A percentile compares a stretch with the other conserved stretches of the same genome.
Conservation (phyloP, 2,113 vertebrate species). For the Condylura cristata region DNA sequence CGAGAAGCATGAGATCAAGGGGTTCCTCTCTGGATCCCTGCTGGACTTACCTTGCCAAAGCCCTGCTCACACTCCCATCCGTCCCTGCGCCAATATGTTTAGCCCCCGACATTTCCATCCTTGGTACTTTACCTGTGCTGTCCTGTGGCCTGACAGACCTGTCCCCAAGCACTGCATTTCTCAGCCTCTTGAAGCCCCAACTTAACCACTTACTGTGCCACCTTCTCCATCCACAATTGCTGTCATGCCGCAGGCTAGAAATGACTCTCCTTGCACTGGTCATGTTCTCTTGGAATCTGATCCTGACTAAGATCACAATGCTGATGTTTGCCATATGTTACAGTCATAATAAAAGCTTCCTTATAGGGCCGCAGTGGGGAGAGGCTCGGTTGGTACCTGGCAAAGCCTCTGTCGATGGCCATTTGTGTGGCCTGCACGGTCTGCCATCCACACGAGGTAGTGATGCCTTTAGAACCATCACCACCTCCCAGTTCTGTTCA, state of each 20-base stretch:
- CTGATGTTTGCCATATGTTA: not conserved
- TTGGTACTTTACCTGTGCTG: not conserved
- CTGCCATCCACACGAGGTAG: not conserved
- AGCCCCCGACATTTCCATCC: not conserved
- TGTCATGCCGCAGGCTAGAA: not conserved
- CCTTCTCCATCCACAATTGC: not conserved
- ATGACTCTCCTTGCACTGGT: not conserved
- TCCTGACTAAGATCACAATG: not conserved
- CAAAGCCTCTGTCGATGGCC: not conserved
- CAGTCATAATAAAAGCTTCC: not conserved
- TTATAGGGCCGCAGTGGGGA: not conserved
- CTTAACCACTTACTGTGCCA: not conserved
- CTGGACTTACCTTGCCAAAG: not conserved
- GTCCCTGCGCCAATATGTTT: not conserved
- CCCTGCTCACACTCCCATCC: not conserved
- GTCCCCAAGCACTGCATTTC: not conserved
- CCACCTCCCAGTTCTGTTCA: not conserved
- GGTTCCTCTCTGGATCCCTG: not conserved
- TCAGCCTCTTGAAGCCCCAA: not conserved
- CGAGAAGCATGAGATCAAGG: not conserved
- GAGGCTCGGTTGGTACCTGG: not conserved
- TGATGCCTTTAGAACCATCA: not conserved
- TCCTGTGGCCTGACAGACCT: not conserved
- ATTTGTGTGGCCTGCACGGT: not conserved
- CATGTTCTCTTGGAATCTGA: not conserved